Evolutionary conservation across 2,888 invertebrate genomes (phyloP), one percentile per base, ranked within the genome.

Genomic region (Odontocolon sp.): DNA sequence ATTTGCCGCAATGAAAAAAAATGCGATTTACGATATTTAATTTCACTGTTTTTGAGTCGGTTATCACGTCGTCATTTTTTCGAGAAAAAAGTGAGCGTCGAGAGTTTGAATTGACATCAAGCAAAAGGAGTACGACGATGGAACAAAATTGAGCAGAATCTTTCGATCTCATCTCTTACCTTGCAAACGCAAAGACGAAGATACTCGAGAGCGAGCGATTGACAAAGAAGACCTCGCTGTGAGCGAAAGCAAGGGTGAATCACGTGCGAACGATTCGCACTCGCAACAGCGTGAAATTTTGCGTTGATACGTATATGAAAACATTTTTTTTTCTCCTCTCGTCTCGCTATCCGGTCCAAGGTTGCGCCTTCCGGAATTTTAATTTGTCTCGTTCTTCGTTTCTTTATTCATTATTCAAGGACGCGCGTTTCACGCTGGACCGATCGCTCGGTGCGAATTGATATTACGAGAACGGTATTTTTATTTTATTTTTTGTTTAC

Each of bases 241-340:
- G 61, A 76, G 66, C 66, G 76, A 76, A 71, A 56, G 71, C 52
- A 67, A 76, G 67, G 56, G 66, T 61, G 67, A 77, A 77, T 71
- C 63, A 68, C 14, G 57, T 47, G 56, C 47, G 36, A 26, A 56
- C n/a, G 18, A 28, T 4, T 36, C 14, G 40, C 66, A 31, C 8
- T 45, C 56, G 6, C 5, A 42, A 57, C 50, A 57, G 23, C 14
- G 26, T 45, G 21, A 66, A 47, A 42, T 40, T 36, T 66, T 74
- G 56, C 47, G 52, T 61, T 26, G 50, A 67, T 63, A 61, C 14
- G 33, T 28, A 47, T 54, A 56, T 16, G 42, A 50, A n/a, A 36
- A n/a, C 23, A 47, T 42, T 33, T 75, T 66, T 75, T 47, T 57
- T 64, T 68, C 63, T 52, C 45, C 3, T 59, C 52, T 21, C 23